phyloP scores from a whole-genome alignment of 2,113 vertebrate species.

The Triplophysa tibetana region DNA sequence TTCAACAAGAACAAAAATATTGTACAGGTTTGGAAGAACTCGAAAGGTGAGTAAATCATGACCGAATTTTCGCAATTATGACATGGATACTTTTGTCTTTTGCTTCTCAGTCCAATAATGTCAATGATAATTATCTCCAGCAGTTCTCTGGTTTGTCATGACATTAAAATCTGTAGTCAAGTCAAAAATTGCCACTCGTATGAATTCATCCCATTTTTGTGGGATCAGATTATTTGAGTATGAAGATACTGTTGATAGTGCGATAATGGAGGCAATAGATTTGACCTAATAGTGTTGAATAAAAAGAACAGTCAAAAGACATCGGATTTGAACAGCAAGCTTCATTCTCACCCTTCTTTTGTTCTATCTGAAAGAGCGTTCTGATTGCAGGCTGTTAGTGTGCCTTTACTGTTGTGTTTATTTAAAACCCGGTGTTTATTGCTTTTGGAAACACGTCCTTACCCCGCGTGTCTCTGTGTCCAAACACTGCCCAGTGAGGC shows the following conservation, averaged over 20 bases:
- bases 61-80: no score
- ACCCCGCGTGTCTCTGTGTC: not conserved
- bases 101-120: not conserved
- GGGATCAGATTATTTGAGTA: not conserved
- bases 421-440: constrained; percentile 22
- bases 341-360: constrained; percentile 40
- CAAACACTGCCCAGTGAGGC: not conserved
- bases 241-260: not conserved
- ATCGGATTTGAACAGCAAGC: constrained; percentile 49
- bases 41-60: no score
- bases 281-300: not conserved
- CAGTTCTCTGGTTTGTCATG: no score
- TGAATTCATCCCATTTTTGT: no score
- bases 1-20: no score
- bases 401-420: not conserved
- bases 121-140: not conserved
- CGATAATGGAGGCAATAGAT: not conserved
- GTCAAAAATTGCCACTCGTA: no score
- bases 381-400: not conserved
- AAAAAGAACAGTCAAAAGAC: constrained; percentile 3
- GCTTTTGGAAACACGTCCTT: constrained; percentile 22
- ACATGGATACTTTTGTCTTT: not conserved
- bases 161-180: no score
- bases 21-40: no score
- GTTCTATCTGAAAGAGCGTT: constrained; percentile 10